Base-by-base conservation (phyloP, 2,888 invertebrate species). In the Zaprionus obscuricornis region DNA sequence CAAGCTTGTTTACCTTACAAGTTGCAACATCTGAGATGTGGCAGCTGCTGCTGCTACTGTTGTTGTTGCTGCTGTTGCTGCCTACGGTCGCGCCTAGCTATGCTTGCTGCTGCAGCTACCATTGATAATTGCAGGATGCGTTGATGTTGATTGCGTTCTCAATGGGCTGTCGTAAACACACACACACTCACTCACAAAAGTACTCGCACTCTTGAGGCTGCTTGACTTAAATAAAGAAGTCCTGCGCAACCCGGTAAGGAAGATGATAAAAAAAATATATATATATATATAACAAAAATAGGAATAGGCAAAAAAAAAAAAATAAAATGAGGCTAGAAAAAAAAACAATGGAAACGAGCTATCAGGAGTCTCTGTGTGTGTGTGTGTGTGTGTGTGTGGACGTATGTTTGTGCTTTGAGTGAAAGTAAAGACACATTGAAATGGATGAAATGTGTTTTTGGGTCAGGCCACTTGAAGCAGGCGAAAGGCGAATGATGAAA, bases 381-480 rank as follows among this genome's bases (percentile, higher is more conserved):
- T 40, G 24, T 40, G 24, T 52, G 4, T 43, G 20, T 24, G 14
- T 36, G 17, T 37, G 40, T 46, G 17, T 42, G 33, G 18, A 31
- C 40, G 33, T 47, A 29, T 29, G 39, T 46, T 29, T 29, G 31
- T 47, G 60, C 18, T 36, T 36, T 31, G 65, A 87, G 81, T 78
- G 86, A 88, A 86, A 88, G 88, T 87, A 81, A 86, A 78, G 83
- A 69, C 73, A 63, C 66, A 77, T 59, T 66, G 59, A 70, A 77
- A 62, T 55, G 60, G 45, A 63, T 67, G 49, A 87, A 83, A 83
- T 87, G 87, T 88, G 87, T 87, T 87, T 87, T 87, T 87, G 78
- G 87, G 87, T 88, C 87, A 88, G 83, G 84, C 77, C 73, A 77
- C 84, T 77, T 75, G 67, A 81, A 81, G 79, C 72, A 42, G 31